A percentile compares a stretch with the other conserved stretches of the same genome.
Conservation (phyloP, 2,113 vertebrate genomes). For the sheep (Ovis aries) region DNA sequence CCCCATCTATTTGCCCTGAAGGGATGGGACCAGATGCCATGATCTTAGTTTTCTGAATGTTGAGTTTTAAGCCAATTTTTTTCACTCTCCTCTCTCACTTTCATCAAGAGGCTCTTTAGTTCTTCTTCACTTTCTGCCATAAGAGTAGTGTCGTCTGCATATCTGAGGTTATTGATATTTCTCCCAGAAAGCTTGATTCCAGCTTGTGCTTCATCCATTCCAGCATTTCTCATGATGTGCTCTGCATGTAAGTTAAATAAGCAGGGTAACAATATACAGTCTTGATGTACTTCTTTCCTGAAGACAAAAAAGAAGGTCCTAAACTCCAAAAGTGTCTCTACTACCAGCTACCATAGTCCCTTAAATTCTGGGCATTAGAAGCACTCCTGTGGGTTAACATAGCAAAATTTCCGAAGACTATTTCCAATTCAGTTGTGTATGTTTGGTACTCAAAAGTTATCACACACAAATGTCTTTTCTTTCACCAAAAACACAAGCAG, state of each 20-base stretch:
- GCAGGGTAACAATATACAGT: background rate
- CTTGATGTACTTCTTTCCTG: background rate
- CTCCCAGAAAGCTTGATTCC: background rate
- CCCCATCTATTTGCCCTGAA: background rate
- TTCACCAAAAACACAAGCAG: background rate
- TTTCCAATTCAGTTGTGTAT: no score
- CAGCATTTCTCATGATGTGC: background rate
- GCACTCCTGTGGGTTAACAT: background rate
- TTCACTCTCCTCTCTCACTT: background rate
- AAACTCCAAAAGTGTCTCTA: background rate
- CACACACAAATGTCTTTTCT: background rate
- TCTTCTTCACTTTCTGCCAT: background rate
- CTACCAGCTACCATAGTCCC: background rate
- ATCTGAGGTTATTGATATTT: background rate
- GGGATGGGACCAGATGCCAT: background rate
- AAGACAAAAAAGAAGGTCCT: background rate
- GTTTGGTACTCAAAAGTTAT: background rate
- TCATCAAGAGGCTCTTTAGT: background rate
- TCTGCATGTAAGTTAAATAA: background rate
- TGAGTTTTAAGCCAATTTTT: background rate
- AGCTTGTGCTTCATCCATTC: background rate
- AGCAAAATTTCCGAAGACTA: background rate
- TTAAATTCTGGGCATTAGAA: background rate
- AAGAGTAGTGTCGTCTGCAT: background rate
- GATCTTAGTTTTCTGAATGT: background rate